A percentile compares a stretch with the other conserved stretches of the same genome.
phyloP scores from a whole-genome alignment of 2,113 vertebrate species.

The Meleagris gallopavo region DNA sequence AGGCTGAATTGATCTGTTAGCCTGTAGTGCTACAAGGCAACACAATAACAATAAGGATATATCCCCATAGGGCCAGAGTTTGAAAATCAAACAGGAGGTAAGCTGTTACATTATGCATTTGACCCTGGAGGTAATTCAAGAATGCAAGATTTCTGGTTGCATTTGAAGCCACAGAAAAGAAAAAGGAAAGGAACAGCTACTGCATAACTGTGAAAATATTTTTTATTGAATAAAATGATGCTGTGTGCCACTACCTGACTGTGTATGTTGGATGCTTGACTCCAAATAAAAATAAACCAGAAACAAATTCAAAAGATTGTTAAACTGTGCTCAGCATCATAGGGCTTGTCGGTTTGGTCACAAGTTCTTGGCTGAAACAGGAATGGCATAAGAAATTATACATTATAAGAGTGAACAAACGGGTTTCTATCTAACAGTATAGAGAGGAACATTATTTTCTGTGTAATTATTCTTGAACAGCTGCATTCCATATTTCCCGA shows the following conservation, averaged over 20 bases:
- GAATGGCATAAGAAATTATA: neutral
- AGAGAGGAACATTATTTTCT: slow-evolving; percentile 45
- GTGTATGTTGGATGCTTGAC: neutral
- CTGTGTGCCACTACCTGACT: neutral
- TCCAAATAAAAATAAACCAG: slow-evolving; percentile 9
- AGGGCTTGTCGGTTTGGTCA: neutral
- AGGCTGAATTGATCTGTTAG: slow-evolving; percentile 83
- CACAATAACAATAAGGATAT: slow-evolving; percentile 76
- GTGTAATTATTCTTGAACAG: slow-evolving; percentile 57
- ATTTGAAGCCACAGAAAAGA: slow-evolving; percentile 38
- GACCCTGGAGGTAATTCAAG: slow-evolving; percentile 69
- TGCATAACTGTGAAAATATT: neutral
- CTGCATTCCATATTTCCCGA: slow-evolving; percentile 37
- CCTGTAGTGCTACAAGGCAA: slow-evolving; percentile 76
- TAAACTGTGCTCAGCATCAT: neutral
- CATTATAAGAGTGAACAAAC: neutral
- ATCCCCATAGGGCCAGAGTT: slow-evolving; percentile 43
- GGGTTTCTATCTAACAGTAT: neutral
- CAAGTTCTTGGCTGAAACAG: neutral
- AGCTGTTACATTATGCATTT: slow-evolving; percentile 75
- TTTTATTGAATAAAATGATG: neutral
- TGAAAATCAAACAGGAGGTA: slow-evolving; percentile 79
- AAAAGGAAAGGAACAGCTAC: neutral
- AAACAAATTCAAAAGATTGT: neutral
- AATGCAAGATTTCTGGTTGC: slow-evolving; percentile 28